These are phyloP conservation scores for Rhinella marina DNA, from an alignment of 2,797 vertebrate genomes.

Conservation along the genomic window DNA sequence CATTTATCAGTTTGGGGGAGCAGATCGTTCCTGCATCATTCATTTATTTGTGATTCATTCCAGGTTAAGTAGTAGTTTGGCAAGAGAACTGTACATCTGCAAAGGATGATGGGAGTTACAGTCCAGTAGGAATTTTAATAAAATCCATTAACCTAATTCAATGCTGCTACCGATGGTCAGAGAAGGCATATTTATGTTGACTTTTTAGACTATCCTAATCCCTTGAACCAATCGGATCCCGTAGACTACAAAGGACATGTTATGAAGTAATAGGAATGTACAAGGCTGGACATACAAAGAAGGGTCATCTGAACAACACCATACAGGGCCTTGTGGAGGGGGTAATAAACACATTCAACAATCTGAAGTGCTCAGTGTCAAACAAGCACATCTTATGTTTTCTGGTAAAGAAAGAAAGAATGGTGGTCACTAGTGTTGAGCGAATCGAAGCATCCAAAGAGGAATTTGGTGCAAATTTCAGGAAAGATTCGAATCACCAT, in stretches of 20 bases:
- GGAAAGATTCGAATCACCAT: no score
- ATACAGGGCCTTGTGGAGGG: not conserved
- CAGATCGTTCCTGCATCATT: constrained; percentile 19
- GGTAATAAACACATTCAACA: not conserved
- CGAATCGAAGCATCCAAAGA: no score
- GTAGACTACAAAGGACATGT: not conserved
- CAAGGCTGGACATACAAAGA: not conserved
- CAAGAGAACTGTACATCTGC: not conserved
- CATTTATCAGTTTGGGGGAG: constrained; percentile 53
- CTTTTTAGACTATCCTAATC: not conserved
- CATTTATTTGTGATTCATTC: constrained; percentile 22
- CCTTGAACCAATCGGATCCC: not conserved
- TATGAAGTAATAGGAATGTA: not conserved
- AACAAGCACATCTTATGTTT: not conserved
- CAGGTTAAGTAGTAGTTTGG: constrained; percentile 37
- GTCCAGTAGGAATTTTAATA: not conserved
- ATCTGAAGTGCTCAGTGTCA: not conserved
- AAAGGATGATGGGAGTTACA: constrained; percentile 30
- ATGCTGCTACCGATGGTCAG: not conserved
- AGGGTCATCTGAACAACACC: not conserved
- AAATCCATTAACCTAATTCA: not conserved
- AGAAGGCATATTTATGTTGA: not conserved
- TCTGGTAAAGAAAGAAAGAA: not conserved
- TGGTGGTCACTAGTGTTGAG: not conserved
- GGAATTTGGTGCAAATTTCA: no score